A percentile compares a stretch with the other conserved stretches of the same genome.
These are phyloP conservation scores for Hyles euphorbiae DNA, from an alignment of 1,140 invertebrate genomes.

Conservation along the genomic window DNA sequence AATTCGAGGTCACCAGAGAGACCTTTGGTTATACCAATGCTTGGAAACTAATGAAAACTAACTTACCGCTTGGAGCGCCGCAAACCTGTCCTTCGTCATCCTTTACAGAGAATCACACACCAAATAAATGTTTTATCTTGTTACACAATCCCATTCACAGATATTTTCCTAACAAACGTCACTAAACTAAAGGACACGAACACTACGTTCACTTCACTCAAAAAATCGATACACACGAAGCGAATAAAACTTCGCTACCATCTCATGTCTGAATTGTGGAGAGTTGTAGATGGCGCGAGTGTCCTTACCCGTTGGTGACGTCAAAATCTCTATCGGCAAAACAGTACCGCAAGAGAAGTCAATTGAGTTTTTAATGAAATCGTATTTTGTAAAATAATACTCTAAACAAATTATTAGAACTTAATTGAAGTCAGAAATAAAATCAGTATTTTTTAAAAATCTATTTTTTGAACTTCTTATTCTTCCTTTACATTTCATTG, in stretches of 20 bases:
- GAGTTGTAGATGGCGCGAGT: constrained; percentile 74
- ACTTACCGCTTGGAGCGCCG: constrained; percentile 95
- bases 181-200: constrained; percentile 87
- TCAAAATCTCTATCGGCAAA: constrained; percentile 61
- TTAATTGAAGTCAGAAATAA: background rate
- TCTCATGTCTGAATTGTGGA: constrained; percentile 36
- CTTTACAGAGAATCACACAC: constrained; percentile 79
- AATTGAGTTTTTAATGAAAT: background rate
- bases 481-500: background rate
- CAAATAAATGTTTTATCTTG: constrained; percentile 77
- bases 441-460: background rate
- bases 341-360: constrained; percentile 14
- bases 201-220: constrained; percentile 81
- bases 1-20: constrained; percentile 61
- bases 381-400: background rate
- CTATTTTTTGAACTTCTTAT: too few relatives aligned
- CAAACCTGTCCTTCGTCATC: constrained; percentile 99
- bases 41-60: constrained; percentile 46
- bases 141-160: constrained; percentile 87
- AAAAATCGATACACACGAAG: constrained; percentile 85
- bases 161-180: constrained; percentile 82
- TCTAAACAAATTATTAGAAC: background rate
- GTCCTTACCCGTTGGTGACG: constrained; percentile 60
- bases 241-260: constrained; percentile 76
- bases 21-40: constrained; percentile 53